Percentiles rank a stretch among this genome's conserved stretches.
Conservation (phyloP, 1,140 invertebrate genomes). For the Heliconius eleuchia region DNA sequence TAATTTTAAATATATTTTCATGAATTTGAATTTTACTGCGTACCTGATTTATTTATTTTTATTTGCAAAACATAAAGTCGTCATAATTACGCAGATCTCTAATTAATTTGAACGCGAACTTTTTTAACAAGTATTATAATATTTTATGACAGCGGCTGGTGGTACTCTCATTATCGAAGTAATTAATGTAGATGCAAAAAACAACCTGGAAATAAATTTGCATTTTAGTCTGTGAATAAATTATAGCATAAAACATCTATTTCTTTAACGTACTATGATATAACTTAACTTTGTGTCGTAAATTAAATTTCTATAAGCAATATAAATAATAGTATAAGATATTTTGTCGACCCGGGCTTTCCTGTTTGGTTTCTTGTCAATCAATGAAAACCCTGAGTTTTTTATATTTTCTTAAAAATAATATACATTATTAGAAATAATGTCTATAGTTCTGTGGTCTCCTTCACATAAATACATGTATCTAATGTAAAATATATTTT, state of each 20-base stretch:
- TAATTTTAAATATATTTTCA: neutral
- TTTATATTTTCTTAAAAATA: too few relatives aligned
- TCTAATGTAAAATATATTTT: neutral
- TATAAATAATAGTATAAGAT: neutral
- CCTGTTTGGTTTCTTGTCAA: too few relatives aligned
- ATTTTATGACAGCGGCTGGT: conserved; percentile 6
- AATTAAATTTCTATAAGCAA: neutral
- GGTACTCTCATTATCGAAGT: conserved; percentile 32
- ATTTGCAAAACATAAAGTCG: conserved; percentile 13
- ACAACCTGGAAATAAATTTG: conserved; percentile 50
- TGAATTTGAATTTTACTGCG: neutral
- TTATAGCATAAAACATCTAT: conserved; percentile 46
- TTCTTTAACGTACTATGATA: conserved; percentile 25
- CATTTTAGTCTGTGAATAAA: conserved; percentile 34
- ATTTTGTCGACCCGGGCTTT: too few relatives aligned
- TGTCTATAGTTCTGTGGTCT: too few relatives aligned
- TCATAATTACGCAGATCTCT: neutral
- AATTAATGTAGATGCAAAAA: conserved; percentile 57
- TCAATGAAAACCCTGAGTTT: too few relatives aligned
- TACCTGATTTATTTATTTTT: conserved; percentile 1
- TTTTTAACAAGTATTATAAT: conserved; percentile 2
- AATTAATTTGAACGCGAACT: conserved; percentile 30
- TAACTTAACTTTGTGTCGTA: neutral
- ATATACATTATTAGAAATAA: too few relatives aligned
- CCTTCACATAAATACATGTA: neutral